Percentiles rank a stretch among this genome's conserved stretches.
Conservation (phyloP, 2,888 invertebrate species). For the Drosophila meridiana region DNA sequence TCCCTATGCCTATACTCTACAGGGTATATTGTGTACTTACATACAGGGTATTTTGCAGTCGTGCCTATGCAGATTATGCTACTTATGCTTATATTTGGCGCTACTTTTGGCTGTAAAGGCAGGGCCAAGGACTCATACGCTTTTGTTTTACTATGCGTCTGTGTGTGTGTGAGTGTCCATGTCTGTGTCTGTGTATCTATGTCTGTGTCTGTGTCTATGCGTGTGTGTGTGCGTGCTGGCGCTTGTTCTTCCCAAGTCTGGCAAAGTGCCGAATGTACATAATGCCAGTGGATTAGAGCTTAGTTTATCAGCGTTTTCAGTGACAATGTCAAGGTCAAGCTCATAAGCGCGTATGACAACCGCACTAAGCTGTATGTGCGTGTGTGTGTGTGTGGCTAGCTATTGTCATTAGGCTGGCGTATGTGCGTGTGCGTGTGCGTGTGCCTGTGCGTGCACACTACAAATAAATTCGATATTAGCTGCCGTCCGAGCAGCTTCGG, state of each 20-base stretch:
- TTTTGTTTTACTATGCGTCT: conserved; percentile 33
- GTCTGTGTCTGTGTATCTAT: not conserved
- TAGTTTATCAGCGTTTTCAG: conserved; percentile 78
- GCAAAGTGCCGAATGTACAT: conserved; percentile 78
- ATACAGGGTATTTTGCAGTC: not conserved
- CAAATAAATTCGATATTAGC: conserved; percentile 68
- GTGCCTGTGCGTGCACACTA: conserved; percentile 33
- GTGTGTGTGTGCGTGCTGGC: conserved; percentile 34
- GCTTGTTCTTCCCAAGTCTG: conserved; percentile 47
- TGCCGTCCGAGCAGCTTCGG: conserved; percentile 18
- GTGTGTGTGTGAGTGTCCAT: not conserved
- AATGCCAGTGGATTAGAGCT: conserved; percentile 77
- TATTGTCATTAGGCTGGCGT: conserved; percentile 32
- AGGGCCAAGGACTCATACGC: conserved; percentile 20
- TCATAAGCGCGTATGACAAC: conserved; percentile 77
- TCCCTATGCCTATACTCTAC: not conserved
- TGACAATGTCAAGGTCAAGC: conserved; percentile 80
- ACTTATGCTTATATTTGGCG: not conserved
- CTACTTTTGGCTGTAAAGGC: conserved; percentile 6
- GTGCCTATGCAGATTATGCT: not conserved
- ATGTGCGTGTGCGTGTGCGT: not conserved
- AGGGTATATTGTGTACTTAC: not conserved
- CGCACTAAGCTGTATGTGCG: conserved; percentile 39
- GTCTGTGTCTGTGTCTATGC: conserved; percentile 1
- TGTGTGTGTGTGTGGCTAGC: conserved; percentile 8